Conservation (phyloP, 2,113 vertebrate species). For the Reinhardtius hippoglossoides region DNA sequence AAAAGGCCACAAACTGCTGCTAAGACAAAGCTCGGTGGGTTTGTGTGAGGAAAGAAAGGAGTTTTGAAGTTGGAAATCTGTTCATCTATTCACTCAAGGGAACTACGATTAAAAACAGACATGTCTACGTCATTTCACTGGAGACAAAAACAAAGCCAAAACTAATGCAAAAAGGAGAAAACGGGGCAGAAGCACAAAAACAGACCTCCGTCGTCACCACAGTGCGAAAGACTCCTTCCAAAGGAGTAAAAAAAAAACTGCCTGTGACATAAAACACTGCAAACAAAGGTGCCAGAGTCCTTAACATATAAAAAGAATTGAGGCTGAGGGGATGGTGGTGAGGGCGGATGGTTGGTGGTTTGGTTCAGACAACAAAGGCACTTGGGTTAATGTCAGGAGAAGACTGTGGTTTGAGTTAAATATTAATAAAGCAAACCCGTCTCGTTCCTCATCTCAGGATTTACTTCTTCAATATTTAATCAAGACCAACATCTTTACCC, state of each 20-base stretch:
- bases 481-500: background rate
- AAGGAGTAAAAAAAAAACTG: background rate
- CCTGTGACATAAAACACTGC: background rate
- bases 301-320: too few relatives aligned
- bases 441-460: background rate
- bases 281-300: background rate
- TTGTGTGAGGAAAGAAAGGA: background rate
- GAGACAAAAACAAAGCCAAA: constrained; percentile 22
- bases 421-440: background rate
- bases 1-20: constrained; percentile 68
- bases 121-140: background rate
- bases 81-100: background rate
- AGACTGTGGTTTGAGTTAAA: background rate
- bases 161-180: background rate
- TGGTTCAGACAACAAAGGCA: background rate
- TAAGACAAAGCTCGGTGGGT: constrained; percentile 38
- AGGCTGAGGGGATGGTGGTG: background rate
- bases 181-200: background rate
- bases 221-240: too few relatives aligned
- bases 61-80: background rate
- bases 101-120: background rate
- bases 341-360: background rate
- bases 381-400: background rate
- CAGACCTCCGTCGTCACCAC: background rate
- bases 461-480: background rate